These are phyloP conservation scores for Electrophaes corylata DNA, from an alignment of 2,888 invertebrate species.

Conservation along the genomic window DNA sequence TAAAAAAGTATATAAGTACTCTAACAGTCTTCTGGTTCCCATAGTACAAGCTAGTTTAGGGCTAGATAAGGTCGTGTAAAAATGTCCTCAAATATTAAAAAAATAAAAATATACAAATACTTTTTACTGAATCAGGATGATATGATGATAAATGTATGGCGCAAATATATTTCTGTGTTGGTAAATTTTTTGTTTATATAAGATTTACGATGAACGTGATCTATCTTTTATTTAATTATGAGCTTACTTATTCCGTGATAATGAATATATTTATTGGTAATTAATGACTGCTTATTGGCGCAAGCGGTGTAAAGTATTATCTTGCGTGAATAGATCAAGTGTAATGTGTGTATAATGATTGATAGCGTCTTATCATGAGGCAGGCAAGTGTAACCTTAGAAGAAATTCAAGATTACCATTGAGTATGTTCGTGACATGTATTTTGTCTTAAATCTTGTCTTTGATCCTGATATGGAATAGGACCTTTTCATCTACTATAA, in stretches of 20 bases:
- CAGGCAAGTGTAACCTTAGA: conserved; percentile 48
- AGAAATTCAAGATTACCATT: conserved; percentile 31
- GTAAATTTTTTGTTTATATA: no score
- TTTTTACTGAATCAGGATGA: no score
- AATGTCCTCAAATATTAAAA: no score
- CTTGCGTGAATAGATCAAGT: conserved; percentile 27
- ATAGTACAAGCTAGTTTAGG: no score
- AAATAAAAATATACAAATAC: no score
- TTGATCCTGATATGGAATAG: no score
- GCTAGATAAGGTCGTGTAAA: no score
- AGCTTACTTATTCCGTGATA: conserved; percentile 7
- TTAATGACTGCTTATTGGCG: conserved; percentile 16
- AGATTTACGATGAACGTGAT: not conserved
- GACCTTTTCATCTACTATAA: no score
- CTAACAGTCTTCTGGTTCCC: no score
- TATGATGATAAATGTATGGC: no score
- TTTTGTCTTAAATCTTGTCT: not conserved
- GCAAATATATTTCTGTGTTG: not conserved
- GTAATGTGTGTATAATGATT: conserved; percentile 43
- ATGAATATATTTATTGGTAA: conserved; percentile 13
- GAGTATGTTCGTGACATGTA: not conserved
- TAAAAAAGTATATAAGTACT: no score
- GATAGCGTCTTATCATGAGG: conserved; percentile 50
- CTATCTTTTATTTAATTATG: not conserved
- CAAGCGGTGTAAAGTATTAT: conserved; percentile 14